Evolutionary conservation across 2,113 vertebrate species (phyloP), one percentile per base, ranked within the genome.

Genomic region (Megaceryle torquata): DNA sequence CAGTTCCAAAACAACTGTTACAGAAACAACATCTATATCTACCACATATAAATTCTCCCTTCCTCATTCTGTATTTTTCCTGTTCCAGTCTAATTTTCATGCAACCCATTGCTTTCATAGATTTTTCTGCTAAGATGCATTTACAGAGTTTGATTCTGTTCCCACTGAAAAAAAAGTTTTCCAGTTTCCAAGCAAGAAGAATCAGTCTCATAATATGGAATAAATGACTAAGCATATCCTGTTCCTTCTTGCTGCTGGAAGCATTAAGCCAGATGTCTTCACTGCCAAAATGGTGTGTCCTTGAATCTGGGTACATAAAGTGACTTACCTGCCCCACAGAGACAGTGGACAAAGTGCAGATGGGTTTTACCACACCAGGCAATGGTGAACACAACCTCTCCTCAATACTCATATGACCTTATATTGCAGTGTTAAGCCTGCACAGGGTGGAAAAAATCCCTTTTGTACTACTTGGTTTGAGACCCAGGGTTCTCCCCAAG

Each of bases 161-260:
- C 76, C 64, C 80, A 84, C 35, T 20, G 21, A 29, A 86, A 43
- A 51, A 35, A 44, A 4, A 43, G 37, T 31, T 69, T 85, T 75
- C 86, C 25, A 56, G 41, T 80, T 91, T 83, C n/a, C 53, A 57
- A 29, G 82, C 50, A 26, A 74, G 67, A 85, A 88, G 33, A 16
- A 74, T 80, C 75, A 83, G 76, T n/a, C 35, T 64, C 33, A 39
- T 41, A 77, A 63, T 12, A 28, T 19, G 39, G 19, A 68, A 94
- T 35, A 88, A 88, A 88, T 89, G 93, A 95, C 82, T 74, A 94
- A 93, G 85, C 85, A 82, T n/a, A 89, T 68, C 39, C 35, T 75
- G 9, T 15, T 59, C 77, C 69, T 76, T 37, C 64, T 41, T 86
- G 77, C 46, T 64, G 46, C 76, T 70, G 79, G 24, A 56, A 71